These are phyloP conservation scores for Neolamprologus longior DNA, from an alignment of 2,113 vertebrate species.

Conservation along the genomic window DNA sequence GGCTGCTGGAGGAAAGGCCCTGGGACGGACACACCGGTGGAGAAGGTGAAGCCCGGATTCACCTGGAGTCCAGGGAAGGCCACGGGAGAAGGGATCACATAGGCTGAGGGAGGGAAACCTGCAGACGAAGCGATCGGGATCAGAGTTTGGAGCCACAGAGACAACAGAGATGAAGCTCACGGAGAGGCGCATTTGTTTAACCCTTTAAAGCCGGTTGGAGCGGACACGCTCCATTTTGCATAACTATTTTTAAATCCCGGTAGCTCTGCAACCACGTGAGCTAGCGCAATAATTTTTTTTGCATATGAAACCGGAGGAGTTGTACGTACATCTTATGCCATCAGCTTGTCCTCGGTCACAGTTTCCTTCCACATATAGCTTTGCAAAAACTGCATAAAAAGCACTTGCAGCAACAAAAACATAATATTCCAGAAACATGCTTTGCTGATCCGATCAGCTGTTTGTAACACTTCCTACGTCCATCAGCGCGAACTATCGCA, in stretches of 20 bases:
- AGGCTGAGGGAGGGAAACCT: slow-evolving; percentile 94
- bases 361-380: fast-evolving
- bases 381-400: too few relatives aligned
- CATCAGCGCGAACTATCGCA: fast-evolving
- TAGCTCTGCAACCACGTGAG: too few relatives aligned
- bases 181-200: background rate
- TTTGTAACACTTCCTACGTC: fast-evolving
- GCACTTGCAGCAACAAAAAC: too few relatives aligned
- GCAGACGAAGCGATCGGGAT: background rate
- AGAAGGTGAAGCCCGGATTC: slow-evolving; percentile 92
- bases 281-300: fast-evolving
- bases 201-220: fast-evolving
- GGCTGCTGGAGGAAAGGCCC: slow-evolving; percentile 87
- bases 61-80: slow-evolving; percentile 82
- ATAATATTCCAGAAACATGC: too few relatives aligned
- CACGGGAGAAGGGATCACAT: slow-evolving; percentile 93
- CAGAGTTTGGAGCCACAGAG: background rate
- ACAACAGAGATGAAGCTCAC: background rate
- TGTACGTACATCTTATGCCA: too few relatives aligned
- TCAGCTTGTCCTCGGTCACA: too few relatives aligned
- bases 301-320: too few relatives aligned
- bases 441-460: fast-evolving
- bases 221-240: fast-evolving
- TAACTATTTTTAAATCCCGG: fast-evolving
- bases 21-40: slow-evolving; percentile 86